A percentile compares a stretch with the other conserved stretches of the same genome.
Conservation (phyloP, 2,888 invertebrate species). For the Andrena chrysosceles region DNA sequence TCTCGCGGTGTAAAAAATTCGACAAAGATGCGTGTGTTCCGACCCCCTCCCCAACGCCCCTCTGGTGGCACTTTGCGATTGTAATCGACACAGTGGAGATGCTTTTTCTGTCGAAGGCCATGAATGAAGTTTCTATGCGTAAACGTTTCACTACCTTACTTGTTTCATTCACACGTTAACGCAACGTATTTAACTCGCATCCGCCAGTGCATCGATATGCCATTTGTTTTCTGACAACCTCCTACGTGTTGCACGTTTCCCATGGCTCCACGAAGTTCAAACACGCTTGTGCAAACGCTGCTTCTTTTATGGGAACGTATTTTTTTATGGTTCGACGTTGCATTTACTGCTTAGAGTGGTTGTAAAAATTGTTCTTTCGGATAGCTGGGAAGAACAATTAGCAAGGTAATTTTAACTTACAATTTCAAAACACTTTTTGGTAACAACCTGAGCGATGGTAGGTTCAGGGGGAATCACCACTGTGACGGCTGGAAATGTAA, state of each 20-base stretch:
- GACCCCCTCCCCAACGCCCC: conserved; percentile 20
- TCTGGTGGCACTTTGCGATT: conserved; percentile 29
- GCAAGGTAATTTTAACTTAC: background rate
- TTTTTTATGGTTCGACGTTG: too few species aligned
- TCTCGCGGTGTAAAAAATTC: conserved; percentile 39
- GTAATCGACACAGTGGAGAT: conserved; percentile 42
- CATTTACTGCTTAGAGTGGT: too few species aligned
- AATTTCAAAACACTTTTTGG: background rate
- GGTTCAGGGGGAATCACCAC: too few species aligned
- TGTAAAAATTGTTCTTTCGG: too few species aligned
- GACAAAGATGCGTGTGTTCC: conserved; percentile 58
- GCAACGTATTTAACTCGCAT: conserved; percentile 31
- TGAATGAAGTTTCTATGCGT: conserved; percentile 67
- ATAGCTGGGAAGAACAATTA: too few species aligned
- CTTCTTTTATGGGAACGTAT: background rate
- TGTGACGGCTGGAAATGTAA: too few species aligned
- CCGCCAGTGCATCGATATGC: conserved; percentile 45
- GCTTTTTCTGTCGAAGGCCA: conserved; percentile 52
- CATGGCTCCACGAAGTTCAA: background rate
- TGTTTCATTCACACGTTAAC: conserved; percentile 65
- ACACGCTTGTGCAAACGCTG: background rate
- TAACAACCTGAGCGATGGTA: too few species aligned
- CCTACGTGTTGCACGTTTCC: conserved; percentile 7
- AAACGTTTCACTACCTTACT: conserved; percentile 30
- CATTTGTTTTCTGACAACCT: conserved; percentile 43